Evolutionary conservation across 2,888 invertebrate genomes (phyloP), one percentile per base, ranked within the genome.

Genomic region (Chrysomela aeneicollis): DNA sequence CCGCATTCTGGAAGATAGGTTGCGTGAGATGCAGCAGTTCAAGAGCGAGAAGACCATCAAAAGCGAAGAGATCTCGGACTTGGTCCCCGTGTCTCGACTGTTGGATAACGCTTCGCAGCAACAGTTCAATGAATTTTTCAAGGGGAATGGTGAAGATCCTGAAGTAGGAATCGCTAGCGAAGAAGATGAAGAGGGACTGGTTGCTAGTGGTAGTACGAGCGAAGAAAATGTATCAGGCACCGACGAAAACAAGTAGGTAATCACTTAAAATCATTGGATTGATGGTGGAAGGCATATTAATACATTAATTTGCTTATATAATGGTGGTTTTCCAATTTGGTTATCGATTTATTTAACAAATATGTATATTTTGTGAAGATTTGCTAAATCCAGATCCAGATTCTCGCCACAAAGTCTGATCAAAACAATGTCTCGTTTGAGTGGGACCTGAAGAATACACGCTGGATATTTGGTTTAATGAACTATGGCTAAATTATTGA

Each of bases 221-320:
- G 93, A 93, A 80, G 92, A 91, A 74, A 93, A 92, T 76, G 90
- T 90, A 74, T 92, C 93, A 12, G 93, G 93, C 68, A 92, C 92
- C 69, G 93, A 93, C 80, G 93, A 93, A 79, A 91, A 90, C 79
- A 87, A 87, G 89, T 89, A 82, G 85, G 86, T 85, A 52, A 22
- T 1, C 42, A 42, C 8, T 42, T 42, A 15, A 42, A 10, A n/a
- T 15, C 4, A 15, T 42, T 4, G 42, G 42, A 15, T n/a, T 42
- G 15, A 15, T 42, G 42, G 42, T 42, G 42, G 4, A 15, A 4
- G 42, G 15, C 2, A 12, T 35, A 2, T 12, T 35, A 10, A 26
- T 26, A 10, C 35, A 35, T 10, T 35, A 3, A 26, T 26, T 26
- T 26, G 3, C 6, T 26, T 26, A 5, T 26, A n/a, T n/a, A n/a